phyloP scores from a whole-genome alignment of 2,888 invertebrate genomes.

The Empis livida region DNA sequence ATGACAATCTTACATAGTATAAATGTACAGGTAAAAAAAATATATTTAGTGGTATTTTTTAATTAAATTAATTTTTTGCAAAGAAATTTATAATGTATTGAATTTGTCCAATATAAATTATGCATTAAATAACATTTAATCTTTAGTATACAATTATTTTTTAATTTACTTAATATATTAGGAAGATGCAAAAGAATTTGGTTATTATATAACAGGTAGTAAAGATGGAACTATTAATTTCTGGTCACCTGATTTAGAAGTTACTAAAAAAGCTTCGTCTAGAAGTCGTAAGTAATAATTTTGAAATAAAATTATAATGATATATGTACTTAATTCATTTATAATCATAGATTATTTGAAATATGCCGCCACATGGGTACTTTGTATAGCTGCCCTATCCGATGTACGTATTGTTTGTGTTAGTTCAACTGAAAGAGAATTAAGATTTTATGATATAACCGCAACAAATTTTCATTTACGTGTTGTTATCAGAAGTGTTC shows the following conservation, averaged over 20 bases:
- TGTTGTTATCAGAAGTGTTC: constrained; percentile 50
- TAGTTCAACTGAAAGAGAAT: constrained; percentile 61
- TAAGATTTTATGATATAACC: constrained; percentile 68
- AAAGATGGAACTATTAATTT: constrained; percentile 65
- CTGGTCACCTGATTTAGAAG: constrained; percentile 60
- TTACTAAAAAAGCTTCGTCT: constrained; percentile 48
- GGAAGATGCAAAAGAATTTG: constrained; percentile 26
- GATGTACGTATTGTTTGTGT: constrained; percentile 67
- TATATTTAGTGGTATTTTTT: no score
- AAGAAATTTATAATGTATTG: no score
- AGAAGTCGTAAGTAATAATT: constrained; percentile 43
- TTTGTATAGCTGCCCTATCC: constrained; percentile 58
- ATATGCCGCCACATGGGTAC: constrained; percentile 55
- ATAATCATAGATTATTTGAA: constrained; percentile 41
- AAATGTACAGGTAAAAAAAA: no score
- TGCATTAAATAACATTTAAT: no score
- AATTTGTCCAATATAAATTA: no score
- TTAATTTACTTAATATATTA: no score
- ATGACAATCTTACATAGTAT: not conserved
- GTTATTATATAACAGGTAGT: constrained; percentile 61
- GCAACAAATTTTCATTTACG: constrained; percentile 60
- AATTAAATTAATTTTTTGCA: no score
- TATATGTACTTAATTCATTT: no score
- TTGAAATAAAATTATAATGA: no score
- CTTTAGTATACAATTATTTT: no score